A percentile compares a stretch with the other conserved stretches of the same genome.
Conservation (phyloP, 2,113 vertebrate species). For the Rhabdomys dilectus region DNA sequence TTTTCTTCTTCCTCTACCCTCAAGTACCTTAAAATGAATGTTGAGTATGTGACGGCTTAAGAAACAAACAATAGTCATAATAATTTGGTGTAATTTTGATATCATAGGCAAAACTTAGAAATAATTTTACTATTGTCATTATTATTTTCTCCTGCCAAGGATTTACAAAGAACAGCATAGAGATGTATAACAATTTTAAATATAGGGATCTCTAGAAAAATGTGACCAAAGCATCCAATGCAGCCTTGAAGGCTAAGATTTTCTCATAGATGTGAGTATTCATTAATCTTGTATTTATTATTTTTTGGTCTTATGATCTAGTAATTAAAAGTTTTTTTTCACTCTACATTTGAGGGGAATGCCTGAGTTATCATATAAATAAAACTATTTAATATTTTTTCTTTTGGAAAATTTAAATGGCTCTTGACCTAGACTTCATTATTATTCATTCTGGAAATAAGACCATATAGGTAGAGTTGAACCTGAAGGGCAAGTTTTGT, state of each 20-base stretch:
- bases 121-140: background rate
- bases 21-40: background rate
- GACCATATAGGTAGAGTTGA: background rate
- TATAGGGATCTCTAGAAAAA: background rate
- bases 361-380: background rate
- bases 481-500: background rate
- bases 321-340: background rate
- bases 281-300: background rate
- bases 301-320: background rate
- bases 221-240: background rate
- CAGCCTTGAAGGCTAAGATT: background rate
- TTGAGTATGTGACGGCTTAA: background rate
- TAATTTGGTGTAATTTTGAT: background rate
- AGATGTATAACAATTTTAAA: background rate
- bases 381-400: background rate
- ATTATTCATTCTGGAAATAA: background rate
- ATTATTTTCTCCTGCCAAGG: background rate
- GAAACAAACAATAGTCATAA: background rate
- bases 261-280: background rate
- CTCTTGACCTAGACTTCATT: background rate
- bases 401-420: conserved; percentile 8
- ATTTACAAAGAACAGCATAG: background rate
- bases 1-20: background rate
- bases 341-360: background rate
- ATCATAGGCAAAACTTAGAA: background rate